phyloP scores from a whole-genome alignment of 2,888 invertebrate species.

The Magallana nippona region DNA sequence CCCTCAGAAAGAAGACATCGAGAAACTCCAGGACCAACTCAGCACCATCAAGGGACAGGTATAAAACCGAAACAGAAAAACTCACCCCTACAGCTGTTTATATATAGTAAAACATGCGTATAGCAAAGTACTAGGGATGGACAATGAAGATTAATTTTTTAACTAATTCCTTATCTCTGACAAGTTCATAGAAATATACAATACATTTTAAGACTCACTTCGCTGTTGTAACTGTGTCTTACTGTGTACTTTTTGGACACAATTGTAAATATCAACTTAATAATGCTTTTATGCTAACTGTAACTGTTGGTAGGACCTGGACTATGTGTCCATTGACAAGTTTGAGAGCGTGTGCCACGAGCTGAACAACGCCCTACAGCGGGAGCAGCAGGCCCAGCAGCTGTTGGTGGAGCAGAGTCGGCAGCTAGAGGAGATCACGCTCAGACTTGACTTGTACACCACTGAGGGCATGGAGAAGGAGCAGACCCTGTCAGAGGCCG shows the following conservation, averaged over 20 bases:
- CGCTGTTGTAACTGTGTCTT: too few relatives aligned
- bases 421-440: constrained; percentile 71
- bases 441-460: constrained; percentile 68
- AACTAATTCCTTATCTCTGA: too few relatives aligned
- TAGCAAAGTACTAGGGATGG: too few relatives aligned
- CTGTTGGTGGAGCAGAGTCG: constrained; percentile 75
- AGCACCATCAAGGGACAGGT: constrained; percentile 44
- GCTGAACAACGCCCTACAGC: constrained; percentile 72
- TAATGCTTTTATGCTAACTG: neutral
- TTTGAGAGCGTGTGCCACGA: constrained; percentile 77
- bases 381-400: constrained; percentile 76
- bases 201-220: too few relatives aligned
- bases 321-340: constrained; percentile 71
- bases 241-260: too few relatives aligned
- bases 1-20: constrained; percentile 46
- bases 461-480: constrained; percentile 72
- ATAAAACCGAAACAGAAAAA: neutral
- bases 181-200: too few relatives aligned
- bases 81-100: too few relatives aligned
- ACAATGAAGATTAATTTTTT: too few relatives aligned
- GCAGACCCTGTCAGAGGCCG: constrained; percentile 69
- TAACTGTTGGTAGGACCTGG: constrained; percentile 58
- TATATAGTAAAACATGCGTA: too few relatives aligned
- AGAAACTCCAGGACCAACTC: constrained; percentile 42
- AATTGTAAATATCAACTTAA: too few relatives aligned